These are phyloP conservation scores for Pyrrhia umbra DNA, from an alignment of 2,888 invertebrate species.

Conservation along the genomic window DNA sequence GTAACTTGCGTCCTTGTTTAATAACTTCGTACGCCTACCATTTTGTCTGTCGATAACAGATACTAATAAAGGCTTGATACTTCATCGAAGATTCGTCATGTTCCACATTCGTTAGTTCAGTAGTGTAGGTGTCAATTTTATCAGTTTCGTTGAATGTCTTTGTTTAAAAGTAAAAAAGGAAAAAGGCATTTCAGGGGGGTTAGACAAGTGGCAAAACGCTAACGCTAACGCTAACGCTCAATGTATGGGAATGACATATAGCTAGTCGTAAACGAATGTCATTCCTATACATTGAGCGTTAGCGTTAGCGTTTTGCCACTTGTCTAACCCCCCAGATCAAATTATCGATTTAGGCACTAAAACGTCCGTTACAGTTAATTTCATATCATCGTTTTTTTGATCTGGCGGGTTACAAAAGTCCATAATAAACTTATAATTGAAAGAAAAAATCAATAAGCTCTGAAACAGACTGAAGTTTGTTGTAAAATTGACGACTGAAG, in stretches of 20 bases:
- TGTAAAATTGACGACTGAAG: too few species aligned
- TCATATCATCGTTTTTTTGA: neutral
- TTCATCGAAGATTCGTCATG: conserved; percentile 55
- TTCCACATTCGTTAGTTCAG: conserved; percentile 18
- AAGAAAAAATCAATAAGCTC: neutral
- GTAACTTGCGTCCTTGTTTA: conserved; percentile 39
- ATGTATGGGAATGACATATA: too few species aligned
- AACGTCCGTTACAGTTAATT: neutral
- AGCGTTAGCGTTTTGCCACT: too few species aligned
- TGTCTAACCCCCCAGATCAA: too few species aligned
- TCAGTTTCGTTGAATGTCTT: conserved; percentile 4
- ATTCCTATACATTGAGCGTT: too few species aligned
- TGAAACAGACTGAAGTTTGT: too few species aligned
- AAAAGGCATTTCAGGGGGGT: conserved; percentile 21
- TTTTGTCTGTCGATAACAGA: conserved; percentile 50
- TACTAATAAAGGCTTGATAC: conserved; percentile 45
- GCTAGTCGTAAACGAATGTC: too few species aligned
- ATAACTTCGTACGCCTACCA: conserved; percentile 35
- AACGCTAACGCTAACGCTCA: too few species aligned
- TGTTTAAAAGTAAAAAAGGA: conserved; percentile 36
- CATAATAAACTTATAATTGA: neutral
- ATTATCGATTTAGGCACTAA: neutral
- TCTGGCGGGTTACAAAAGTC: neutral
- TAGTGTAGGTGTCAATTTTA: conserved; percentile 24
- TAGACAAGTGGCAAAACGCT: too few species aligned